Evolutionary conservation across 2,797 vertebrate species (phyloP).

Genomic region (Crax fasciolata): DNA sequence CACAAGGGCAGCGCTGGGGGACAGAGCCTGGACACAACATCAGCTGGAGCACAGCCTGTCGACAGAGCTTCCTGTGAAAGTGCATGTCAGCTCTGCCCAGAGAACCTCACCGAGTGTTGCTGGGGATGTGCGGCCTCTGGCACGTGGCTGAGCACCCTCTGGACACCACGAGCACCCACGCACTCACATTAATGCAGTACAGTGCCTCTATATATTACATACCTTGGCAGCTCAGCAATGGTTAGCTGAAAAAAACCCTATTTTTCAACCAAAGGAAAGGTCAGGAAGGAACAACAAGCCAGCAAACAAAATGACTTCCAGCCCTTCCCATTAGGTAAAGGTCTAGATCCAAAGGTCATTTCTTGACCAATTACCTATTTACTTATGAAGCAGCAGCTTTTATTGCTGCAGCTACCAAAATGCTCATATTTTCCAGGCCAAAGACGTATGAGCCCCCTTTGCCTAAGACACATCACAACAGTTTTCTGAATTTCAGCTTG

Average conservation of each 20-base stretch:
- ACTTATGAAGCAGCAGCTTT: neutral
- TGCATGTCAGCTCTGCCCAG: neutral
- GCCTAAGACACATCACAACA: neutral
- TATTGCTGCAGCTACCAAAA: neutral
- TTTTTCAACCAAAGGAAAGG: neutral
- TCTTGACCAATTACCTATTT: neutral
- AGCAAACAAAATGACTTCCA: neutral
- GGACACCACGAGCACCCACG: neutral
- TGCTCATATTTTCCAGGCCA: neutral
- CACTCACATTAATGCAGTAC: neutral
- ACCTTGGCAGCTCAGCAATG: neutral
- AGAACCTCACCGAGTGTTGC: neutral
- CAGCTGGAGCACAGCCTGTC: neutral
- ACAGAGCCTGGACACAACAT: neutral
- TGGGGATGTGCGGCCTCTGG: neutral
- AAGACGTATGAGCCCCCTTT: neutral
- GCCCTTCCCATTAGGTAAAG: neutral
- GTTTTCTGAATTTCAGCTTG: neutral
- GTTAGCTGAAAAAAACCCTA: neutral
- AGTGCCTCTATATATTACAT: neutral
- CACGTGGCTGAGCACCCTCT: neutral
- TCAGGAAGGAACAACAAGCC: neutral
- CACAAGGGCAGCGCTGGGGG: neutral
- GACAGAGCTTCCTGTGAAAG: neutral
- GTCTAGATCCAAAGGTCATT: conserved; percentile 4